Percentiles rank a stretch among this genome's conserved stretches.
Evolutionary conservation across 2,888 invertebrate genomes (phyloP).

Genomic region (Mesorhabditis spiculigera): DNA sequence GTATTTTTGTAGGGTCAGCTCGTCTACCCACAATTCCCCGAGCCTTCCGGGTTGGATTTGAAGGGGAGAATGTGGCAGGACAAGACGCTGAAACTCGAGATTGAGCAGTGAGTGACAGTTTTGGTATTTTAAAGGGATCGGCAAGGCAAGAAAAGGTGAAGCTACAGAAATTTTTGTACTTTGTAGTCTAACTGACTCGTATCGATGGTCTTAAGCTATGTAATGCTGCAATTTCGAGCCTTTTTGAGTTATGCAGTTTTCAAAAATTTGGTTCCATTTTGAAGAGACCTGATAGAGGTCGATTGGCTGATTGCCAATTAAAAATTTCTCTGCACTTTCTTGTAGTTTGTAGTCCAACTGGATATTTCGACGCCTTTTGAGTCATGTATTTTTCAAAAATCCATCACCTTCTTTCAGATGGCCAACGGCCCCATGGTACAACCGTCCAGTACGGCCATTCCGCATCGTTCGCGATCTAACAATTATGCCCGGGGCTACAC

Average conservation of each 20-base stretch:
- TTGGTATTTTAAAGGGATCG: too few relatives aligned
- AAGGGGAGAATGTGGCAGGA: slow-evolving; percentile 52
- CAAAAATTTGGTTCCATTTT: too few relatives aligned
- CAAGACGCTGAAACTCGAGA: slow-evolving; percentile 41
- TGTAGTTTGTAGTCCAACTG: too few relatives aligned
- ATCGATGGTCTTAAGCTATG: too few relatives aligned
- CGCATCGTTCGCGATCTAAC: slow-evolving; percentile 83
- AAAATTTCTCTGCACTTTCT: too few relatives aligned
- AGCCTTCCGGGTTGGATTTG: slow-evolving; percentile 48
- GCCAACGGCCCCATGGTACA: slow-evolving; percentile 21
- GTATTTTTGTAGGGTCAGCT: slow-evolving; percentile 40
- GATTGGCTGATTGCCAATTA: too few relatives aligned
- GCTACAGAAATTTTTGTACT: too few relatives aligned
- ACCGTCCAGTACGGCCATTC: slow-evolving; percentile 68
- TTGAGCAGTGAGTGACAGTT: slow-evolving; percentile 25
- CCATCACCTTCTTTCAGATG: neutral
- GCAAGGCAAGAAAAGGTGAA: too few relatives aligned
- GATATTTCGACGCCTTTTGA: neutral
- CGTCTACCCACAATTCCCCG: slow-evolving; percentile 30
- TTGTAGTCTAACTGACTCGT: too few relatives aligned
- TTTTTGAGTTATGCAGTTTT: too few relatives aligned
- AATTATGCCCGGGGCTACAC: slow-evolving; percentile 85
- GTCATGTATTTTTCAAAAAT: neutral
- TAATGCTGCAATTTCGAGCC: too few relatives aligned
- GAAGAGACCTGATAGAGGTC: too few relatives aligned